Evolutionary conservation across 2,888 invertebrate genomes (phyloP), one percentile per base, ranked within the genome.

Genomic region (Noctua janthe): DNA sequence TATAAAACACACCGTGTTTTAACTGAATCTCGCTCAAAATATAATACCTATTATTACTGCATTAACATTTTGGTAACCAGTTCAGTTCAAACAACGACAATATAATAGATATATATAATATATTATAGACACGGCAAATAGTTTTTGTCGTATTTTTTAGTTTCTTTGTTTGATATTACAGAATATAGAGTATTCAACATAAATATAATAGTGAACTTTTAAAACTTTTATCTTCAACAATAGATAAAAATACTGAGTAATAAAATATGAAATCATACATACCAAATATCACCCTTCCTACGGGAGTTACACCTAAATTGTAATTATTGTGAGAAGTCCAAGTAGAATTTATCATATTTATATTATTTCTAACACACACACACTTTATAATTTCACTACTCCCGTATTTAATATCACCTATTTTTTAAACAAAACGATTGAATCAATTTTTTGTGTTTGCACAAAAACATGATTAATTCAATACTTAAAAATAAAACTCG

Each of bases 281-380:
- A 85, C 85, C 85, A 43, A 76, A 75, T 75, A 86, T 74, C 13
- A 84, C 15, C 10, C 56, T 29, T 0, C 64, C 67, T 13, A 73
- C 62, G 0, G 81, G 77, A 56, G 75, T 56, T 0, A 76, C 66
- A 23, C 87, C 56, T 23, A 77, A 54, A 29, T 51, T 13, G 54
- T 75, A 73, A 47, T 71, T 70, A 64, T 78, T 71, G 47, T 67
- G 43, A 20, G 54, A 20, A 47, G 71, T 59, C 84, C 84, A 86
- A 56, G 15, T 78, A 13, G 81, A 64, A 8, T 51, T 72, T 39
- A 86, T 76, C 85, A 85, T 85, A 0, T 47, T 86, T 62, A 47
- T 69, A 47, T 8, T 69, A 54, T 43, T 39, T 35, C 0, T 0
- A 39, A 35, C 29, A 47, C 54, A 39, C 54, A 39, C 47, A 47